Base-by-base conservation (phyloP, 2,888 invertebrate species). In the Callyntrura sp. region DNA sequence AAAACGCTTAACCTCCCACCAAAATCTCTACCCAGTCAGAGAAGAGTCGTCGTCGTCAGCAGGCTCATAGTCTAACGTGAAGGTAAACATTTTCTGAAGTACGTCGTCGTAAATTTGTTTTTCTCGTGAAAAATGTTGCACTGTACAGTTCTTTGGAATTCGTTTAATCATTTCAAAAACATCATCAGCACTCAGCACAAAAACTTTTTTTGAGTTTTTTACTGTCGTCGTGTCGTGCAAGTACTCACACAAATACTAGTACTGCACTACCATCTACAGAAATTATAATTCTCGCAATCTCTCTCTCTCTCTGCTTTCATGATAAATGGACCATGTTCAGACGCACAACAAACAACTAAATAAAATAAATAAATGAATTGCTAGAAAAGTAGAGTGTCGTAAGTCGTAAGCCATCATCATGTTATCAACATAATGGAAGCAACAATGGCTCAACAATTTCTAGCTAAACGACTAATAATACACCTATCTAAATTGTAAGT, bases 271-370 rank as follows among this genome's bases (percentile, higher is more conserved):
- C 70, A 25, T 78, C 14, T 28, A 78, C 6, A 60, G 2, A 35
- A 35, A 35, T 35, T 35, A 2, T 35, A 35, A 35, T 57, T 60
- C 60, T 60, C 35, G 43, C 25, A 79, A 51, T 84, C 68, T 70
- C 57, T 35, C 35, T 6, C 35, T 35, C 35, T 35, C 35, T 84
- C 68, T 70, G 43, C 28, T 43, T 70, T 81, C 87, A 81, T 11
- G 57, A 43, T 81, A 88, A 88, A 88, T 88, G 88, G 88, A 88
- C 73, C 65, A 65, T 88, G 82, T 82, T 57, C 85, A 70, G 14
- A 8, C 84, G 17, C 3, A 28, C 57, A 51, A 23, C 76, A 76
- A 48, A 76, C 76, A 76, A 76, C n/a, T n/a, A n/a, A n/a, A n/a
- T n/a, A n/a, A 76, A 76, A 51, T 76, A 76, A 76, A 73, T 73